These are phyloP conservation scores for Myopa testacea DNA, from an alignment of 2,888 invertebrate genomes.

Conservation along the genomic window DNA sequence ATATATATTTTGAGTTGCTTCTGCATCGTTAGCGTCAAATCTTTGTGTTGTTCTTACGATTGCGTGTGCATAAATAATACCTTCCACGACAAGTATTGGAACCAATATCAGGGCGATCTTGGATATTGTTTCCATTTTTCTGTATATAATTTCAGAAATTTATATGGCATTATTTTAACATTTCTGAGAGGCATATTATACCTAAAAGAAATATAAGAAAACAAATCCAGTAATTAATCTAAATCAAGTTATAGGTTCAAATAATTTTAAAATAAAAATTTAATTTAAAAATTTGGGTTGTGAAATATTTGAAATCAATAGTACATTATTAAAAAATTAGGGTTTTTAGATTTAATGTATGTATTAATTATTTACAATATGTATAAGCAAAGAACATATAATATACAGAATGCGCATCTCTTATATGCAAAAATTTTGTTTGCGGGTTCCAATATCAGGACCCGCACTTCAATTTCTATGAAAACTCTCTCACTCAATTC, in stretches of 20 bases:
- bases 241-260: too few relatives aligned
- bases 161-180: conserved; percentile 63
- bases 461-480: too few relatives aligned
- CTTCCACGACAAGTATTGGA: conserved; percentile 54
- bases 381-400: too few relatives aligned
- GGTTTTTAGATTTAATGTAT: too few relatives aligned
- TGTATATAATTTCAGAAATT: conserved; percentile 60
- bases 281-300: too few relatives aligned
- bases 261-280: too few relatives aligned
- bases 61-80: conserved; percentile 44
- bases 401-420: neutral
- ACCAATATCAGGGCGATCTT: conserved; percentile 66
- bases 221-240: neutral
- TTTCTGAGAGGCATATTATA: conserved; percentile 63
- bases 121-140: conserved; percentile 68
- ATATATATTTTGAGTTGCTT: conserved; percentile 32
- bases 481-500: too few relatives aligned
- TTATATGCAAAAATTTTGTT: neutral
- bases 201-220: conserved; percentile 48
- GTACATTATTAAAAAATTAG: too few relatives aligned
- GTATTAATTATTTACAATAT: too few relatives aligned
- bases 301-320: too few relatives aligned
- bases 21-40: conserved; percentile 10
- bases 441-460: neutral
- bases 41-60: conserved; percentile 37